Conservation (phyloP, 2,113 vertebrate genomes). For the Bos taurus region ARS-UCD2.0 NC_037357.1:134057001-134057500, state of each 20-base stretch:
- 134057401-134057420: background rate
- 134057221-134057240: background rate
- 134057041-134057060: accelerated
- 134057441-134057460: background rate
- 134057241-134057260: background rate
- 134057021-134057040: background rate
- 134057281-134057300: background rate
- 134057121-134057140: accelerated
- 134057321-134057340: background rate
- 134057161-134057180: background rate
- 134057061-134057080: background rate
- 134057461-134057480: background rate
- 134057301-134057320: background rate
- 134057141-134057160: background rate
- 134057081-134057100: background rate
- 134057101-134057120: accelerated
- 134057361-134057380: background rate
- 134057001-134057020: background rate
- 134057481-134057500: background rate
- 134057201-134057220: background rate
- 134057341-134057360: background rate
- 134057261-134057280: background rate
- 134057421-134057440: background rate
- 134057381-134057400: background rate
- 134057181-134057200: background rate